Evolutionary conservation across 2,797 vertebrate species (phyloP).

Genomic region (Odontamblyopus rebecca): DNA sequence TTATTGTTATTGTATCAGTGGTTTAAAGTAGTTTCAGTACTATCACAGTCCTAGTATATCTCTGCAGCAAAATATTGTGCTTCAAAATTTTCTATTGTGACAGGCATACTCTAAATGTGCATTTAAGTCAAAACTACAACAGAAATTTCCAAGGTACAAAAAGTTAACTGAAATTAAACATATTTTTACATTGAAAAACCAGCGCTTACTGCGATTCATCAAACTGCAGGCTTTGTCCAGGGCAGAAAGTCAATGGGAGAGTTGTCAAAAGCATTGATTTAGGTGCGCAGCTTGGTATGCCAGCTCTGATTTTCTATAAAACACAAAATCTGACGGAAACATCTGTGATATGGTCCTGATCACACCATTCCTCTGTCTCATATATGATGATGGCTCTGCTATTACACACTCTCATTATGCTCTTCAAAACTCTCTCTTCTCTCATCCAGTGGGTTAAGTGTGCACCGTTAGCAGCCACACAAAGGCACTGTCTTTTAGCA

Average conservation of each 20-base stretch:
- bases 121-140: neutral
- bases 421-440: conserved; percentile 49
- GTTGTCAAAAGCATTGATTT: conserved; percentile 22
- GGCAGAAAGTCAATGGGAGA: conserved; percentile 32
- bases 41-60: too few relatives aligned
- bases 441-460: conserved; percentile 34
- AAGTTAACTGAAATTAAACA: conserved; percentile 13
- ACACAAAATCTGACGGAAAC: conserved; percentile 34
- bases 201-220: conserved; percentile 49
- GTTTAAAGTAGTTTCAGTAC: too few relatives aligned
- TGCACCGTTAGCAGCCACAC: conserved; percentile 42
- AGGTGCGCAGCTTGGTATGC: conserved; percentile 18
- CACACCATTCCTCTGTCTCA: conserved; percentile 23
- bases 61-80: too few relatives aligned
- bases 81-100: too few relatives aligned
- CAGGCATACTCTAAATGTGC: neutral
- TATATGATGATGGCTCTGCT: conserved; percentile 31
- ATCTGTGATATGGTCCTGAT: conserved; percentile 24
- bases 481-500: conserved; percentile 49
- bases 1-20: too few relatives aligned
- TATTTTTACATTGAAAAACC: conserved; percentile 24
- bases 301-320: conserved; percentile 32
- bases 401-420: conserved; percentile 38
- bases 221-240: conserved; percentile 30
- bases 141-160: neutral